Evolutionary conservation across 2,888 invertebrate genomes (phyloP), one percentile per base, ranked within the genome.

Genomic region (Endotricha flammealis): DNA sequence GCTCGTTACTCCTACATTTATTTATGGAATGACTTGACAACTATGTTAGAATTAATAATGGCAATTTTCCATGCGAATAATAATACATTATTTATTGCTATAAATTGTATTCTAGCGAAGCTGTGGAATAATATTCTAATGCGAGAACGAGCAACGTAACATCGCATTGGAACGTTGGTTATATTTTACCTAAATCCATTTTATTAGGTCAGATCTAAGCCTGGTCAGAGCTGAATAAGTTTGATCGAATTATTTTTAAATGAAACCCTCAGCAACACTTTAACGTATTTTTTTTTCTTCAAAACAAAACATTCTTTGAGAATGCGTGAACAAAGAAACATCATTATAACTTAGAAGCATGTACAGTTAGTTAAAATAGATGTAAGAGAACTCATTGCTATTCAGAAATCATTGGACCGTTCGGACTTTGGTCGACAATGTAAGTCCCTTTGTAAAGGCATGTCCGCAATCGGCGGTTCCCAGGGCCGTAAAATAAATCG

Each of bases 21-120:
- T 75, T 74, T 71, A 64, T 64, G 68, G 62, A 64, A 64, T 65
- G 64, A 68, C 64, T 64, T 63, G 57, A 64, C 62, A 59, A 64
- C 64, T 55, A 47, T 65, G 56, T 56, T 48, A 52, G 60, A 61
- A 53, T 57, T 34, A 34, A 27, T 28, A 29, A 13, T 20, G 13
- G 12, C 10, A 22, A 28, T 13, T 33, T 33, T 20, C 12, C 4
- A 10, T 9, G 23, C 3, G 16, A 9, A 32, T 25, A 11, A 13
- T n/a, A 29, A n/a, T n/a, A n/a, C n/a, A n/a, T n/a, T n/a, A n/a
- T n/a, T n/a, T n/a, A n/a, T n/a, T n/a, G n/a, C n/a, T n/a, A n/a
- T n/a, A n/a, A n/a, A n/a, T n/a, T n/a, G n/a, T n/a, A n/a, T n/a
- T n/a, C n/a, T n/a, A n/a, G n/a, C n/a, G n/a, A n/a, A n/a, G n/a